Conservation (phyloP, 23 tunicate species). For the Trididemnum clinides region DNA sequence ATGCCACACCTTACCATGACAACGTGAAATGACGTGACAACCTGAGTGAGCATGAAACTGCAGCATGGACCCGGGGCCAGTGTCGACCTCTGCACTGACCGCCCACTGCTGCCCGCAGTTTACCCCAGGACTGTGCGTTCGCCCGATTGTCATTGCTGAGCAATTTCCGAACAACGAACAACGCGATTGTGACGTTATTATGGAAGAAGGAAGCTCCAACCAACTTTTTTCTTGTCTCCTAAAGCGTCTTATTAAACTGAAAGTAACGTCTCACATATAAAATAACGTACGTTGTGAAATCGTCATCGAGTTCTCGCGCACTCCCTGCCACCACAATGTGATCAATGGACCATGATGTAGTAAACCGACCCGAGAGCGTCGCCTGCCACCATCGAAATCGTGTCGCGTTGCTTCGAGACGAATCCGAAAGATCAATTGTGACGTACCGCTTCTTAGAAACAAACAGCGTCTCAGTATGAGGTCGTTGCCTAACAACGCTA, state of each 20-base stretch:
- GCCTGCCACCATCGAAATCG: slow-evolving; percentile 95
- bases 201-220: slow-evolving; percentile 58
- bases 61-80: slow-evolving; percentile 58
- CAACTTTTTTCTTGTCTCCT: slow-evolving; percentile 25
- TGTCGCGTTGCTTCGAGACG: slow-evolving; percentile 62
- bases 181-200: neutral
- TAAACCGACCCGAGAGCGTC: neutral
- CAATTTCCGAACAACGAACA: neutral
- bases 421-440: slow-evolving; percentile 66
- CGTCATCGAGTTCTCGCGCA: slow-evolving; percentile 45
- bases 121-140: neutral
- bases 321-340: slow-evolving; percentile 59
- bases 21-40: slow-evolving; percentile 2
- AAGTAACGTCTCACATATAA: too few relatives aligned
- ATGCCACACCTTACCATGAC: slow-evolving; percentile 36
- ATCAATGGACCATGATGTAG: slow-evolving; percentile 56
- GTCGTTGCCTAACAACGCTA: too few relatives aligned
- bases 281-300: too few relatives aligned
- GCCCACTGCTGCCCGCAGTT: slow-evolving; percentile 56
- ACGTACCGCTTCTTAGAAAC: neutral
- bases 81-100: slow-evolving; percentile 57
- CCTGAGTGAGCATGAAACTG: slow-evolving; percentile 55
- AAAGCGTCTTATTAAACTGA: too few relatives aligned
- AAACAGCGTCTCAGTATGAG: too few relatives aligned
- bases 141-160: slow-evolving; percentile 51